Evolutionary conservation across 2,888 invertebrate species (phyloP).

Genomic region (Zeuzera pyrina): DNA sequence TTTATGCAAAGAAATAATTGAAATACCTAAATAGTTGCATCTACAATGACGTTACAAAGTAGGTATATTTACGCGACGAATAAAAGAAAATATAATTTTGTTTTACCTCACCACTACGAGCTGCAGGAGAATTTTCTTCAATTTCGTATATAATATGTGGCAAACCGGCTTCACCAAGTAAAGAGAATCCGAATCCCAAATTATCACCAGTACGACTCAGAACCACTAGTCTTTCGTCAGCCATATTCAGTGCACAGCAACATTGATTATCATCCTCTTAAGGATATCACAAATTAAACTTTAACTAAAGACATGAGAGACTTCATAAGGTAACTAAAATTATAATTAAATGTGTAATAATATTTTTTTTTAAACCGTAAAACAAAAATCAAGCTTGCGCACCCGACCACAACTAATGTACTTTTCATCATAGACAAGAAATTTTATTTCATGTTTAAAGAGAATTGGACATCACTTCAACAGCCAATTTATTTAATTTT

Average conservation of each 20-base stretch:
- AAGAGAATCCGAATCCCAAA: slow-evolving; percentile 92
- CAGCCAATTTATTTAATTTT: too few relatives aligned
- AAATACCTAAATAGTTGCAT: too few relatives aligned
- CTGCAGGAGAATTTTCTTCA: slow-evolving; percentile 93
- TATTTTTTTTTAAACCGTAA: too few relatives aligned
- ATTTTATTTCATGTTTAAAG: too few relatives aligned
- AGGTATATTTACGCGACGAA: too few relatives aligned
- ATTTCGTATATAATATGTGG: slow-evolving; percentile 96
- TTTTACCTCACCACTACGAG: slow-evolving; percentile 90
- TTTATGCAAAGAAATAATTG: too few relatives aligned
- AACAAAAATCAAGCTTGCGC: slow-evolving; percentile 59
- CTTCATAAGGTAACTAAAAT: slow-evolving; percentile 28
- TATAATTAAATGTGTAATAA: too few relatives aligned
- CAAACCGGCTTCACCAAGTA: slow-evolving; percentile 91
- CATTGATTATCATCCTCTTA: slow-evolving; percentile 58
- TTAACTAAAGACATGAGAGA: slow-evolving; percentile 39
- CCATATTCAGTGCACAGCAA: slow-evolving; percentile 78
- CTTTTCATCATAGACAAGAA: too few relatives aligned
- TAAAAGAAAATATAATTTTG: too few relatives aligned
- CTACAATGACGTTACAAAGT: too few relatives aligned
- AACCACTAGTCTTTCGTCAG: slow-evolving; percentile 92
- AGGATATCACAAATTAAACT: slow-evolving; percentile 47
- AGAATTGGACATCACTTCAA: too few relatives aligned
- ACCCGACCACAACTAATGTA: slow-evolving; percentile 61
- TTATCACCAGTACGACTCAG: slow-evolving; percentile 89